Base-by-base conservation (phyloP, 1,140 invertebrate species). In the Propsilocerus akamusi region DNA sequence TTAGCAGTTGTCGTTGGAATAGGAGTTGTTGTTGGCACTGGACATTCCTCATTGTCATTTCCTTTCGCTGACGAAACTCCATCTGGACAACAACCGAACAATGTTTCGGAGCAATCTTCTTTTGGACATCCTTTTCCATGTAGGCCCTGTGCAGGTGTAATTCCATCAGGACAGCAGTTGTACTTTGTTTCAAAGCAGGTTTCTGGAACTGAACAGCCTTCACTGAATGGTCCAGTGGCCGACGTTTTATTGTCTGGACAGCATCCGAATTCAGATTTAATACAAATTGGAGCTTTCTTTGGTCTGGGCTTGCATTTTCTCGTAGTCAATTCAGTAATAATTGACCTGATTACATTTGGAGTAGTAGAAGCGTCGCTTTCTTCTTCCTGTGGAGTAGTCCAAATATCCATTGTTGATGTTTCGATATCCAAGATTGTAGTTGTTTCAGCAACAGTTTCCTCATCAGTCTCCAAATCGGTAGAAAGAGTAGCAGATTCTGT, bases 91-190 rank as follows among this genome's bases (percentile, higher is more conserved):
- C 90, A 95, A 3, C 85, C 85, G 55, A 83, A 89, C 17, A 90
- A 67, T 1, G 83, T 84, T 57, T 82, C 78, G 1, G 76, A 72
- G 57, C 89, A 92, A 11, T 76, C 72, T 3, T 75, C 68, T 12
- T 75, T 64, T 4, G 86, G 86, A 63, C 92, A 96, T 5, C 82
- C 88, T 60, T 79, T 70, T 22, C 75, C 68, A 14, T 84, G 73
- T 0, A 72, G 67, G 6, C 86, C 89, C 34, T 69, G 59, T 0
- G 90, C 87, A 5, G 83, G 74, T 0, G 91, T 91, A 0, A 93
- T 78, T 2, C 79, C 84, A 65, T 97, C 93, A 7, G 78, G 70
- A 63, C 94, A 97, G 67, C 93, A 97, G 4, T 90, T 88, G 59
- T 75, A 84, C 57, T 81, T 74, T 0, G 88, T 82, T 41, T 91